Conservation (phyloP, 2,113 vertebrate species). For the Syngnathus floridae region DNA sequence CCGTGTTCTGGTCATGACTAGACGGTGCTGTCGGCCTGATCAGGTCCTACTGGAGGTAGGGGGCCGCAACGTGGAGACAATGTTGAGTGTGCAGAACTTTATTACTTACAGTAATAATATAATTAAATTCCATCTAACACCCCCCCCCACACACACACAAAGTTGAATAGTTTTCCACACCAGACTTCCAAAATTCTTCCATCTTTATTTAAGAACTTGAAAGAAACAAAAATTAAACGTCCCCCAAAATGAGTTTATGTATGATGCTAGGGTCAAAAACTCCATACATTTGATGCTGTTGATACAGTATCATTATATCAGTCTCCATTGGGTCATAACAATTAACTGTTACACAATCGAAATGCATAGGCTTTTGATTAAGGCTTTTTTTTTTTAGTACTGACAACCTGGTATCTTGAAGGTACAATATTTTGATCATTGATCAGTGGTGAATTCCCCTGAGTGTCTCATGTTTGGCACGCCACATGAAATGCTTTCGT, state of each 20-base stretch:
- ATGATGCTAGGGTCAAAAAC: slow-evolving; percentile 39
- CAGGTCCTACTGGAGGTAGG: too few species aligned
- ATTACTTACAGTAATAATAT: too few species aligned
- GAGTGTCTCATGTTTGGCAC: slow-evolving; percentile 48
- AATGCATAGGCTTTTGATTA: slow-evolving; percentile 8
- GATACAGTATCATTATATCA: slow-evolving; percentile 7
- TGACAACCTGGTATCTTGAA: slow-evolving; percentile 37
- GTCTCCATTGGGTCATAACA: slow-evolving; percentile 7
- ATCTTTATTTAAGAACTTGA: slow-evolving; percentile 64
- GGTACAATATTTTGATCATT: slow-evolving; percentile 33
- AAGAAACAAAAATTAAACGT: not conserved
- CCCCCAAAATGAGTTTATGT: slow-evolving; percentile 21
- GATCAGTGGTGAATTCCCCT: slow-evolving; percentile 56
- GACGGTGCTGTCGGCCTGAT: too few species aligned
- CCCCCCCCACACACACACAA: too few species aligned
- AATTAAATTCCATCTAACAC: too few species aligned
- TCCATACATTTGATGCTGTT: slow-evolving; percentile 25
- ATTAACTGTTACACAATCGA: not conserved
- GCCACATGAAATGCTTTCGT: slow-evolving; percentile 44
- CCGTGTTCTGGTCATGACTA: too few species aligned
- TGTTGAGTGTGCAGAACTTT: too few species aligned
- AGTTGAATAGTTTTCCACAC: not conserved
- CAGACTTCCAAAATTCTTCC: slow-evolving; percentile 53
- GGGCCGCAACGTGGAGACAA: too few species aligned
- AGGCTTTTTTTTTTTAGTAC: slow-evolving; percentile 32